These are phyloP conservation scores for Parascotia fuliginaria DNA, from an alignment of 2,888 invertebrate species.

Conservation along the genomic window DNA sequence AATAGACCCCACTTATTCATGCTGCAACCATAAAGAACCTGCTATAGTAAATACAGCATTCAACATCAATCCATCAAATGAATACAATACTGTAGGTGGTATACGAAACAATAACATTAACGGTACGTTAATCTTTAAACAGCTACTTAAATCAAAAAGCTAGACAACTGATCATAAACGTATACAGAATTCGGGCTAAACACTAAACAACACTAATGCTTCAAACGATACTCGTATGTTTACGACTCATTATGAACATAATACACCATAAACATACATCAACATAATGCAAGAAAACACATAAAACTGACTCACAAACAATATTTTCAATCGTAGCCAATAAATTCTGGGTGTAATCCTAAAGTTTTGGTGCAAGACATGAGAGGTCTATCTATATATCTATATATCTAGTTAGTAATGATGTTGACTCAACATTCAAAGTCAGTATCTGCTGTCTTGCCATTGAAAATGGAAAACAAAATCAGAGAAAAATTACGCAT, in stretches of 20 bases:
- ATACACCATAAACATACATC: constrained; percentile 58
- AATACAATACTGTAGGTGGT: no score
- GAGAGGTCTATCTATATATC: constrained; percentile 16
- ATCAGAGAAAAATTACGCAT: no score
- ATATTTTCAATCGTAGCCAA: constrained; percentile 72
- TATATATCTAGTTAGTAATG: no score
- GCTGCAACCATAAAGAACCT: no score
- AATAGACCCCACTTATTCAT: no score
- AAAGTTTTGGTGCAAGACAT: constrained; percentile 32
- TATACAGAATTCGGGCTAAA: constrained; percentile 13
- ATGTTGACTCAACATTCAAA: no score
- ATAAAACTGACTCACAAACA: constrained; percentile 67
- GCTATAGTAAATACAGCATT: no score
- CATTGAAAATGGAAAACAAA: no score
- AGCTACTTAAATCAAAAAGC: constrained; percentile 4
- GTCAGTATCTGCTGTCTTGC: no score
- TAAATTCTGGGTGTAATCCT: constrained; percentile 67
- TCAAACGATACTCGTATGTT: constrained; percentile 34
- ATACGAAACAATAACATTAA: no score
- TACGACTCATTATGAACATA: constrained; percentile 56
- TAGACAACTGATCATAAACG: constrained; percentile 18
- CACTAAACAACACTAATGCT: constrained; percentile 34
- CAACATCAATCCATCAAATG: no score
- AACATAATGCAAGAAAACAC: constrained; percentile 63
- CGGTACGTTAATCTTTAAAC: constrained; percentile 3